phyloP scores from a whole-genome alignment of 64 coral and sea anemone species.

The Dendrophyllia cribrosa region DNA sequence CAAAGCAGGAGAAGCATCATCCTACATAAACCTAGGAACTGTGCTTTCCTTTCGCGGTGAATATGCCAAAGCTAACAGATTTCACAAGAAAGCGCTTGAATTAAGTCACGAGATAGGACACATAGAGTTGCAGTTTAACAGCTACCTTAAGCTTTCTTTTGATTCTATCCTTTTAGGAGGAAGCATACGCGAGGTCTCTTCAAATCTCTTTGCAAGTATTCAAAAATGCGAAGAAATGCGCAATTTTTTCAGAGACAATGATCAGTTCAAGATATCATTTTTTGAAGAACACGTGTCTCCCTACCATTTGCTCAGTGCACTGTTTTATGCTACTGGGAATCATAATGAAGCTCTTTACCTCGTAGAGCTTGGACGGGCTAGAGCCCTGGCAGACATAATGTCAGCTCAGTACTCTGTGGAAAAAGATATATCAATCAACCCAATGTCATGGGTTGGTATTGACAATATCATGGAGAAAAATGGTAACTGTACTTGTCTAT shows the following conservation, averaged over 20 bases:
- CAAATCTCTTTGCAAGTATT: background rate
- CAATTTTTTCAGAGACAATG: background rate
- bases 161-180: background rate
- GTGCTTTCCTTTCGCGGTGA: background rate
- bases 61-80: background rate
- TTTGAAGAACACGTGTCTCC: background rate
- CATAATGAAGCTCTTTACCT: background rate
- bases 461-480: background rate
- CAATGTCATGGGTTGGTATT: background rate
- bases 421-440: background rate
- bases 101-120: background rate
- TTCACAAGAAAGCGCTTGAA: background rate
- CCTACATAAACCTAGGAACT: background rate
- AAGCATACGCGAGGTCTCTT: background rate
- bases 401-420: background rate
- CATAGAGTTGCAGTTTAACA: background rate
- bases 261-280: constrained; percentile 1
- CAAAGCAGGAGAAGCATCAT: background rate
- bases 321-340: background rate
- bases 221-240: background rate
- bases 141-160: too few relatives aligned
- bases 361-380: background rate
- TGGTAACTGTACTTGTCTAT: background rate
- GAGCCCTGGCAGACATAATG: background rate
- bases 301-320: background rate